Evolutionary conservation across 2,113 vertebrate genomes (phyloP).

Genomic region (Amia ocellicauda): DNA sequence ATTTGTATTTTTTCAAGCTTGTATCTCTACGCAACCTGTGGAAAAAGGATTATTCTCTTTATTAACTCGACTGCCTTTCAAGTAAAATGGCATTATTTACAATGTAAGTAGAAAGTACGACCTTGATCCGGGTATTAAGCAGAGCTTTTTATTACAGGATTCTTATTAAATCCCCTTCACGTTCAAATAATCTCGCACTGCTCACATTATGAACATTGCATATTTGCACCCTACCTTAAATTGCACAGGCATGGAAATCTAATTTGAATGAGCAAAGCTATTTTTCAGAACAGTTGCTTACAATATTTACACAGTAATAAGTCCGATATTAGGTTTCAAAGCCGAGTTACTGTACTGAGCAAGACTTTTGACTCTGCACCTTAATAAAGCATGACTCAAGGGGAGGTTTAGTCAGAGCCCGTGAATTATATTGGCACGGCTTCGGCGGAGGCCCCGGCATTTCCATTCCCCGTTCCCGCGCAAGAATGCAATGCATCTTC

Average conservation of each 20-base stretch:
- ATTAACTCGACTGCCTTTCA: conserved; percentile 22
- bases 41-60: too few relatives aligned
- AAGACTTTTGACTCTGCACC: conserved; percentile 55
- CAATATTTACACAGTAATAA: conserved; percentile 55
- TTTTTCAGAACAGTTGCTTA: conserved; percentile 43
- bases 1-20: too few relatives aligned
- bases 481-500: conserved; percentile 12
- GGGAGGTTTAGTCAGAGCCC: conserved; percentile 54
- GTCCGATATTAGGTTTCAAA: conserved; percentile 55
- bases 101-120: conserved; percentile 10
- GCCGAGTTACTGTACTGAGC: conserved; percentile 51
- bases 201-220: not conserved
- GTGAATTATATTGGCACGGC: conserved; percentile 51
- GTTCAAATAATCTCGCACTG: conserved; percentile 23
- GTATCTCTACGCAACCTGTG: too few relatives aligned
- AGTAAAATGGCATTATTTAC: conserved; percentile 14
- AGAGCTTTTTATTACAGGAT: conserved; percentile 51
- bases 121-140: conserved; percentile 24
- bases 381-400: conserved; percentile 66
- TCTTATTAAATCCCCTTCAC: conserved; percentile 37
- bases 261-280: conserved; percentile 36
- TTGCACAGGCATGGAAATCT: conserved; percentile 38
- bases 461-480: conserved; percentile 12
- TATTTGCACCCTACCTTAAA: conserved; percentile 33
- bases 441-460: conserved; percentile 42